These are phyloP conservation scores for Tapirus terrestris DNA, from an alignment of 2,113 vertebrate genomes.

Conservation along the genomic window DNA sequence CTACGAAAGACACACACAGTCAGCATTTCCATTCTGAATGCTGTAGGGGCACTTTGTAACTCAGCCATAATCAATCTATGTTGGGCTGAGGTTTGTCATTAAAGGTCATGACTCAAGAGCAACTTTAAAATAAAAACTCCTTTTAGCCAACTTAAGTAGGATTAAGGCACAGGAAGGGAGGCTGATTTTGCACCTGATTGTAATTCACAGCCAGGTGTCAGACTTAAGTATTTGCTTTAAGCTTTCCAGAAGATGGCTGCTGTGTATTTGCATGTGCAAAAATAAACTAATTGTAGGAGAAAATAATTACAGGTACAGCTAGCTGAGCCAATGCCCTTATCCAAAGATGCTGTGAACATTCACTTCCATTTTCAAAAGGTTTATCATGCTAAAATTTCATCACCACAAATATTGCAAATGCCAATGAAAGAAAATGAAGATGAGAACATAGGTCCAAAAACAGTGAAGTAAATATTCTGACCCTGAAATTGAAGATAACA, in stretches of 20 bases:
- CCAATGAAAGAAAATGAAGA: constrained; percentile 14
- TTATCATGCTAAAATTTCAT: not conserved
- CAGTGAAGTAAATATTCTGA: constrained; percentile 2
- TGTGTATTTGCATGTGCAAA: constrained; percentile 44
- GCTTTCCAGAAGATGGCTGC: not conserved
- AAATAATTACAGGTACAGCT: constrained; percentile 39
- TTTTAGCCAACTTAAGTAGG: constrained; percentile 40
- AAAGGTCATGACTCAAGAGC: constrained; percentile 66
- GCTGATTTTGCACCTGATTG: constrained; percentile 40
- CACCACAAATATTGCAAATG: not conserved
- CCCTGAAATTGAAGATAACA: not conserved
- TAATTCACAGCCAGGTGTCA: constrained; percentile 52
- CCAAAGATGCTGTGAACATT: not conserved
- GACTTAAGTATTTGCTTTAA: constrained; percentile 40
- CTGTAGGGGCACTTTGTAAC: constrained; percentile 44
- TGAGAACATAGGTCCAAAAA: not conserved
- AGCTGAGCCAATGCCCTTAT: not conserved
- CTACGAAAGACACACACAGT: not conserved
- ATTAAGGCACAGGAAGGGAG: not conserved
- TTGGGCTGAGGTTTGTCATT: constrained; percentile 58
- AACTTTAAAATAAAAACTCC: constrained; percentile 54
- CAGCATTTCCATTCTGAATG: constrained; percentile 69
- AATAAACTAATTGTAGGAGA: constrained; percentile 44
- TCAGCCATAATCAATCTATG: constrained; percentile 69
- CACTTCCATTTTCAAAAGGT: constrained; percentile 36